Percentiles rank a stretch among this genome's conserved stretches.
phyloP scores from a whole-genome alignment of 1,140 invertebrate species.

The Apis dorsata region DNA sequence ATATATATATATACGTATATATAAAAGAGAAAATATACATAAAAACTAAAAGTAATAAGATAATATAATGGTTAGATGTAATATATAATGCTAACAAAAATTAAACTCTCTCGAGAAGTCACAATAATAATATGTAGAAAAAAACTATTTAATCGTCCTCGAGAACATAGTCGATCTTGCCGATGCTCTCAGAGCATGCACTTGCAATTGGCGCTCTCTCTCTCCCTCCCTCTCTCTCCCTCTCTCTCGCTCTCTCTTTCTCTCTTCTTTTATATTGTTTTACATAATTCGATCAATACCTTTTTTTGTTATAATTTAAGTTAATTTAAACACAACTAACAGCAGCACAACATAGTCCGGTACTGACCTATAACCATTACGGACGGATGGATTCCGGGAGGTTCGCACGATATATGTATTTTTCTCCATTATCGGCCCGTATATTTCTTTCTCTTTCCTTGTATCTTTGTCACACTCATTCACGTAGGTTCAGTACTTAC shows the following conservation, averaged over 20 bases:
- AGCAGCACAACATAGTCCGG: constrained; percentile 79
- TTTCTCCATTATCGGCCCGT: constrained; percentile 47
- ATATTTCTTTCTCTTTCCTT: constrained; percentile 42
- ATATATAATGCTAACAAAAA: background rate
- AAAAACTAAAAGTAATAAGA: constrained; percentile 38
- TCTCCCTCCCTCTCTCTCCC: constrained; percentile 39
- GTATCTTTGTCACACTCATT: constrained; percentile 60
- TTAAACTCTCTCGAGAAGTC: background rate
- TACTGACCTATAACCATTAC: constrained; percentile 80
- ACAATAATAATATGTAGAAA: background rate
- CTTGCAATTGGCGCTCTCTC: constrained; percentile 29
- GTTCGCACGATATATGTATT: constrained; percentile 54
- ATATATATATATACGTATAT: background rate
- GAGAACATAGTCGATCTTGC: constrained; percentile 51
- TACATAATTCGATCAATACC: constrained; percentile 55
- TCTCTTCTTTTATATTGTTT: constrained; percentile 51
- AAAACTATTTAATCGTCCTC: background rate
- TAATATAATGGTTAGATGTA: constrained; percentile 4
- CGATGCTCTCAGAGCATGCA: constrained; percentile 50
- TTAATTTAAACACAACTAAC: constrained; percentile 75
- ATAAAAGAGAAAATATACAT: constrained; percentile 4
- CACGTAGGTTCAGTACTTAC: constrained; percentile 75
- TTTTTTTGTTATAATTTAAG: constrained; percentile 62
- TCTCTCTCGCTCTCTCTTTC: constrained; percentile 38
- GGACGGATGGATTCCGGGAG: constrained; percentile 76